A percentile compares a stretch with the other conserved stretches of the same genome.
Evolutionary conservation across 2,797 vertebrate genomes (phyloP).

Genomic region (Loriculus beryllinus): DNA sequence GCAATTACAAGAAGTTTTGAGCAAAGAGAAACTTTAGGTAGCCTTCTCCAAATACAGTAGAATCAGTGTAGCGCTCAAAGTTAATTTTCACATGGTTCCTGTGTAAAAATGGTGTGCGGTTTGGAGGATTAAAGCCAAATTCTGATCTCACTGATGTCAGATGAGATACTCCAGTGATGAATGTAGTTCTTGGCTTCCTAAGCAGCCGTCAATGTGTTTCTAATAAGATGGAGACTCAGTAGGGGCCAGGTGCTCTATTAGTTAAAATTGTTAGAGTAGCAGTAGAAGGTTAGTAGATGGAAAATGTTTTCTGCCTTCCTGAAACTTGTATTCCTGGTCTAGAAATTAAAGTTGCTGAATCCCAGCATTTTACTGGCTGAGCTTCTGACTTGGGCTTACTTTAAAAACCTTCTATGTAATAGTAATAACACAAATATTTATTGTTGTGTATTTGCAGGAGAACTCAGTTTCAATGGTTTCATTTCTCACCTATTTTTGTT

Average conservation of each 20-base stretch:
- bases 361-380: background rate
- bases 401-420: background rate
- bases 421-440: background rate
- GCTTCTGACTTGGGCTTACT: background rate
- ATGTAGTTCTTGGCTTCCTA: constrained; percentile 46
- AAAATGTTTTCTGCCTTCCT: constrained; percentile 17
- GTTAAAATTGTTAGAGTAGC: background rate
- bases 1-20: background rate
- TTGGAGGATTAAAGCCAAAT: constrained; percentile 38
- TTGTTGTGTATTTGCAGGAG: background rate
- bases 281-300: background rate
- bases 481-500: background rate
- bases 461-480: background rate
- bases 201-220: constrained; percentile 26
- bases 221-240: background rate
- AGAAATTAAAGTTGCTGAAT: background rate
- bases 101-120: background rate
- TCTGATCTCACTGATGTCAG: constrained; percentile 53
- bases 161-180: constrained; percentile 27
- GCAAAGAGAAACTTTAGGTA: background rate
- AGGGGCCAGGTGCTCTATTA: constrained; percentile 36
- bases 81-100: constrained; percentile 10
- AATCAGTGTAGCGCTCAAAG: background rate
- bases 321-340: background rate
- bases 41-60: background rate